phyloP scores from a whole-genome alignment of 1,140 invertebrate genomes.

The Nymphalis io region DNA sequence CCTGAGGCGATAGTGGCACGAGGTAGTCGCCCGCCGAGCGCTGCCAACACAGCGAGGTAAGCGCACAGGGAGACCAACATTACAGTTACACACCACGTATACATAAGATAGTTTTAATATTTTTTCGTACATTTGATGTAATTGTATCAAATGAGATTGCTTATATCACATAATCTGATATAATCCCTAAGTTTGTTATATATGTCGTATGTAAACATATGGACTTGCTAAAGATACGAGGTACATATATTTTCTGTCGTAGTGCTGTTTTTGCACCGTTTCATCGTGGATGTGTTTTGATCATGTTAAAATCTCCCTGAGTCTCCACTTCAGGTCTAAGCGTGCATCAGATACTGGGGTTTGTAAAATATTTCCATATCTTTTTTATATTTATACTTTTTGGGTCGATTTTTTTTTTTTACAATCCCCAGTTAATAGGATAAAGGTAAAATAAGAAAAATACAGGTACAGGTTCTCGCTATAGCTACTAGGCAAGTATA shows the following conservation, averaged over 20 bases:
- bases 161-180: too few species aligned
- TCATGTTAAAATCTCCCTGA: slow-evolving; percentile 57
- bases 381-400: slow-evolving; percentile 5
- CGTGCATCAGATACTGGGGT: slow-evolving; percentile 67
- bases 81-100: slow-evolving; percentile 35
- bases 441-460: slow-evolving; percentile 65
- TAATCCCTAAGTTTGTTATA: too few species aligned
- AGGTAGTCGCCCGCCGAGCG: slow-evolving; percentile 77
- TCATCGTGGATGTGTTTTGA: slow-evolving; percentile 43
- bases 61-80: slow-evolving; percentile 57
- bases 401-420: slow-evolving; percentile 37
- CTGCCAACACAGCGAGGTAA: slow-evolving; percentile 76
- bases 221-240: too few species aligned
- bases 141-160: not conserved
- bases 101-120: not conserved
- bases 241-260: not conserved
- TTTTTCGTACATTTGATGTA: not conserved
- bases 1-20: slow-evolving; percentile 74
- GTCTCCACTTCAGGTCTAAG: slow-evolving; percentile 64
- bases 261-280: not conserved
- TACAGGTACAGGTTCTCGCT: slow-evolving; percentile 70
- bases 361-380: slow-evolving; percentile 49
- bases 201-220: too few species aligned
- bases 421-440: slow-evolving; percentile 68
- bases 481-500: slow-evolving; percentile 80